phyloP scores from a whole-genome alignment of 2,113 vertebrate genomes.

The Toxotes jaculatrix region DNA sequence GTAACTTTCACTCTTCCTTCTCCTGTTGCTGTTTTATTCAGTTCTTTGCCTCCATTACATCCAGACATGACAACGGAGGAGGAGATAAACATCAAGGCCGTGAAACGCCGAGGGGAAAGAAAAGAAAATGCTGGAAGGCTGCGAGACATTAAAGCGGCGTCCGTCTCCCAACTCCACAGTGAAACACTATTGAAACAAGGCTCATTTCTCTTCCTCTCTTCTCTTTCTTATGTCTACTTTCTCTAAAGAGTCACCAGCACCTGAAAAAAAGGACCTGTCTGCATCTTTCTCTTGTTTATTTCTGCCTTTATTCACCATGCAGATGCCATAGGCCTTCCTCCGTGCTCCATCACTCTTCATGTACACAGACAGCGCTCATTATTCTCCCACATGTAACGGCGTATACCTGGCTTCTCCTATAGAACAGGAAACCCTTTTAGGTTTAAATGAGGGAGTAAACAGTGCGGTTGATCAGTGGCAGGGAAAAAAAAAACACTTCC shows the following conservation, averaged over 20 bases:
- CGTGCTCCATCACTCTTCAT: conserved; percentile 18
- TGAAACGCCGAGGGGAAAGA: background rate
- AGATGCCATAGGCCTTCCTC: background rate
- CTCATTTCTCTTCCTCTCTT: background rate
- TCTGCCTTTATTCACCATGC: conserved; percentile 34
- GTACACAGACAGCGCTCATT: conserved; percentile 38
- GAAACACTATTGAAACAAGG: conserved; percentile 25
- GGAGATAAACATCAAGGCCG: conserved; percentile 40
- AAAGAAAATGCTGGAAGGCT: conserved; percentile 7
- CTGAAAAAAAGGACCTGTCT: background rate
- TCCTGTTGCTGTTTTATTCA: conserved; percentile 9
- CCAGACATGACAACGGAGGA: conserved; percentile 17
- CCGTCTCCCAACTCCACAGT: conserved; percentile 36
- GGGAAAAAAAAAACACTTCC: conserved; percentile 32
- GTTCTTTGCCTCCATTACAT: conserved; percentile 13
- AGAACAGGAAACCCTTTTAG: background rate
- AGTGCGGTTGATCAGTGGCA: conserved; percentile 40
- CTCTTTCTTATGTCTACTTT: background rate
- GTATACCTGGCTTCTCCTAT: conserved; percentile 3
- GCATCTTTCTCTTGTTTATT: background rate
- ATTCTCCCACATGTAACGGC: conserved; percentile 15
- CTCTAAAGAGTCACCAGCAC: conserved; percentile 5
- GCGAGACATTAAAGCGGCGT: conserved; percentile 25
- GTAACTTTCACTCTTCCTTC: background rate
- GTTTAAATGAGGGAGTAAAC: conserved; percentile 50